Evolutionary conservation across 2,888 invertebrate genomes (phyloP).

Genomic region (Cistogaster globosa): DNA sequence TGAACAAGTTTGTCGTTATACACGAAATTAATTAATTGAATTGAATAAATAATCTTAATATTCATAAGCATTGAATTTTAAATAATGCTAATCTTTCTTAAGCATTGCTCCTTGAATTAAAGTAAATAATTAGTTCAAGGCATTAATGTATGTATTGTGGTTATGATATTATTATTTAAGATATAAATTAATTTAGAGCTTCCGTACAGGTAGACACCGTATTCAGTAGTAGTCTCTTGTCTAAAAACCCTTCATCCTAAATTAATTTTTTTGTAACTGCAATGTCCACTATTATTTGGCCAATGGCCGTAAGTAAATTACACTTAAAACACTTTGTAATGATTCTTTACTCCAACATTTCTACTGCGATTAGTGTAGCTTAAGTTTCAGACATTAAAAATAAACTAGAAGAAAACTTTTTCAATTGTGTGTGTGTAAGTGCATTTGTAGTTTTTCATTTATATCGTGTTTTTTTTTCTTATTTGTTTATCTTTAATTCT

Average conservation of each 20-base stretch:
- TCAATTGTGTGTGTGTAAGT: slow-evolving; percentile 51
- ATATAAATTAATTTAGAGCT: too few relatives aligned
- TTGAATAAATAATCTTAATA: too few relatives aligned
- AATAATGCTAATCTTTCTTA: too few relatives aligned
- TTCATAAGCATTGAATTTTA: too few relatives aligned
- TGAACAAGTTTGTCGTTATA: too few relatives aligned
- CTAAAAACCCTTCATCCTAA: background rate
- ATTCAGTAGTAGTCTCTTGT: too few relatives aligned
- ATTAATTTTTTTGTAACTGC: background rate
- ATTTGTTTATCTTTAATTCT: background rate
- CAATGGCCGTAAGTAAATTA: background rate
- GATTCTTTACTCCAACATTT: background rate
- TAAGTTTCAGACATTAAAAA: slow-evolving; percentile 27
- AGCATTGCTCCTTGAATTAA: too few relatives aligned
- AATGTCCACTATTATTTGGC: background rate
- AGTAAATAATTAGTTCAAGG: too few relatives aligned
- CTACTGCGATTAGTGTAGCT: slow-evolving; percentile 33
- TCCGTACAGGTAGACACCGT: too few relatives aligned
- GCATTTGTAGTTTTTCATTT: slow-evolving; percentile 51
- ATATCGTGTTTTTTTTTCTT: slow-evolving; percentile 18
- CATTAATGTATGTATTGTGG: too few relatives aligned
- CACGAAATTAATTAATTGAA: too few relatives aligned
- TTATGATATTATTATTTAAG: too few relatives aligned
- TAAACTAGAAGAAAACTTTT: slow-evolving; percentile 35
- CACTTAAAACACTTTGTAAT: slow-evolving; percentile 8